Conservation (phyloP, 1,140 invertebrate species). For the Neomicropteryx cornuta region DNA sequence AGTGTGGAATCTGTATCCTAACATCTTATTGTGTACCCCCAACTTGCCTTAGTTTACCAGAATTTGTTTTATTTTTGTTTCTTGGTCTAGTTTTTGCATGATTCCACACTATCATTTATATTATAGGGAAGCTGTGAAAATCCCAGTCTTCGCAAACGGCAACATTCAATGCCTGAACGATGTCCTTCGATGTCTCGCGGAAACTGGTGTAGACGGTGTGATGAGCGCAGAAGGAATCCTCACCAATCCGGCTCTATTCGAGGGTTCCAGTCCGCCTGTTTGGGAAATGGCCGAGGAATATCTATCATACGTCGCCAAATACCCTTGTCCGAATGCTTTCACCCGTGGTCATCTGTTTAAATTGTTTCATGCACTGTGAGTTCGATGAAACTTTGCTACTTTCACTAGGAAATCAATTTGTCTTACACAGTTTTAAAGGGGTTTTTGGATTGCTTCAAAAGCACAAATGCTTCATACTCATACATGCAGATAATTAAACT, state of each 20-base stretch:
- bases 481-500: no score
- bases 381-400: slow-evolving; percentile 18
- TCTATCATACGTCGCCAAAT: slow-evolving; percentile 67
- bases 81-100: no score
- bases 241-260: slow-evolving; percentile 89
- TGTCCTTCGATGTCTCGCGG: slow-evolving; percentile 71
- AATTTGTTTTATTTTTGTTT: no score
- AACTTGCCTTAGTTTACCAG: no score
- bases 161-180: slow-evolving; percentile 92
- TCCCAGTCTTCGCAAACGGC: slow-evolving; percentile 96
- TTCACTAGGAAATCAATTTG: no score
- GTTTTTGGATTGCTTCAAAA: no score
- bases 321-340: slow-evolving; percentile 84
- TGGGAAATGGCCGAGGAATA: slow-evolving; percentile 91
- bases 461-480: no score
- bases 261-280: slow-evolving; percentile 57
- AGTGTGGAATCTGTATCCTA: no score
- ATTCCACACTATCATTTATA: slow-evolving; percentile 9
- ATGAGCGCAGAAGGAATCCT: slow-evolving; percentile 92
- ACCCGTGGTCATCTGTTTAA: slow-evolving; percentile 95
- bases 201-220: slow-evolving; percentile 80
- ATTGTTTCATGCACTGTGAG: slow-evolving; percentile 90
- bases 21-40: no score
- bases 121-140: slow-evolving; percentile 67
- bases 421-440: no score